Conservation (phyloP, 2,113 vertebrate genomes). For the Antennarius striatus region DNA sequence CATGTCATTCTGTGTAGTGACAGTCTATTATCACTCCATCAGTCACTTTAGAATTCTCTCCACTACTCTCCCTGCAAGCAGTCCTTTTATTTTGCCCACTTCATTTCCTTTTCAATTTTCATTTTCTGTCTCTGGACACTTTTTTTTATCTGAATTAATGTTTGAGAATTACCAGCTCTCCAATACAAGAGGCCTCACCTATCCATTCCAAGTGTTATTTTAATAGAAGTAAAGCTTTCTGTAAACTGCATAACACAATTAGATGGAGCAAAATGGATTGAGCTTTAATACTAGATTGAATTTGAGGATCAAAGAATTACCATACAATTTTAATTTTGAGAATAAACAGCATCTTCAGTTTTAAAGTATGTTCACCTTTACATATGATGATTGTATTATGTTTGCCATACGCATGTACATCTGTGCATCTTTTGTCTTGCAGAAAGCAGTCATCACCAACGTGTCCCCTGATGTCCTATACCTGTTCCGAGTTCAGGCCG, state of each 20-base stretch:
- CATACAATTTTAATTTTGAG: too few species aligned
- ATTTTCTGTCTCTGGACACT: slow-evolving; percentile 83
- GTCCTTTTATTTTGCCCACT: slow-evolving; percentile 66
- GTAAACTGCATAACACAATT: slow-evolving; percentile 52
- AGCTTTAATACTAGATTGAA: slow-evolving; percentile 27
- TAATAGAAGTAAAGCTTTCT: slow-evolving; percentile 66
- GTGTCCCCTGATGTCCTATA: slow-evolving; percentile 95
- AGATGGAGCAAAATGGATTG: slow-evolving; percentile 54
- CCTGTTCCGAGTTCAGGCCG: slow-evolving; percentile 97
- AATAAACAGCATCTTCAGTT: slow-evolving; percentile 4
- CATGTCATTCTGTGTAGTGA: slow-evolving; percentile 20
- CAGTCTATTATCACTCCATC: slow-evolving; percentile 28
- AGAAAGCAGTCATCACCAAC: slow-evolving; percentile 96
- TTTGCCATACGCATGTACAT: neutral
- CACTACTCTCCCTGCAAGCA: slow-evolving; percentile 51
- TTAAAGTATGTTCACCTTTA: neutral
- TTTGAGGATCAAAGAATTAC: neutral
- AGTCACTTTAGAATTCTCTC: slow-evolving; percentile 24
- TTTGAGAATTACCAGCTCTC: slow-evolving; percentile 75
- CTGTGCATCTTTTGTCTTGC: slow-evolving; percentile 58
- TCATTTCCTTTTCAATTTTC: slow-evolving; percentile 93
- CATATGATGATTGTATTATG: neutral
- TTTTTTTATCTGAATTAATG: slow-evolving; percentile 83
- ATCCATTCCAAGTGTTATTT: slow-evolving; percentile 64
- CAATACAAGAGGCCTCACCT: slow-evolving; percentile 77